These are phyloP conservation scores for Ommatoiulus sabulosus DNA, from an alignment of 2,888 invertebrate genomes.

Conservation along the genomic window DNA sequence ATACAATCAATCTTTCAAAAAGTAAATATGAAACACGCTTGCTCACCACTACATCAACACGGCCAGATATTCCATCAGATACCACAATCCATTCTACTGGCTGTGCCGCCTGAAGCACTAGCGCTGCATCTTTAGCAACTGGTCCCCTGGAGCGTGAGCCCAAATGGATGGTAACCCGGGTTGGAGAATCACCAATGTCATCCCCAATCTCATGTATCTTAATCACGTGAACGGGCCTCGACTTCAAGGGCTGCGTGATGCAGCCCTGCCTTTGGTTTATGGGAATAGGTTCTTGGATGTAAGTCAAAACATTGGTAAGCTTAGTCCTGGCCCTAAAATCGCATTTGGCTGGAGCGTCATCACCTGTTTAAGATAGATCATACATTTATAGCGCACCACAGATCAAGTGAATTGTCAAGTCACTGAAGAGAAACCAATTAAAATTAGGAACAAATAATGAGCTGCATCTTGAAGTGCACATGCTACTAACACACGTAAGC, in stretches of 20 bases:
- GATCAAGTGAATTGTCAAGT: too few species aligned
- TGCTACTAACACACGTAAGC: too few species aligned
- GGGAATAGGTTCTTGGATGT: slow-evolving; percentile 55
- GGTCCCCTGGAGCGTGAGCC: slow-evolving; percentile 61
- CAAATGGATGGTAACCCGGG: slow-evolving; percentile 59
- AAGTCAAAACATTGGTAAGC: slow-evolving; percentile 55
- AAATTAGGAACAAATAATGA: too few species aligned
- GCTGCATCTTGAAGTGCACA: too few species aligned
- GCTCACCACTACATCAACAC: slow-evolving; percentile 54
- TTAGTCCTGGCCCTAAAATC: slow-evolving; percentile 38
- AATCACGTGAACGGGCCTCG: slow-evolving; percentile 47
- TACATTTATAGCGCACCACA: not conserved
- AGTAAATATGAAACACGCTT: not conserved
- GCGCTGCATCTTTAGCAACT: slow-evolving; percentile 45
- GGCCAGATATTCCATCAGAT: slow-evolving; percentile 47
- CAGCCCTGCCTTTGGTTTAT: slow-evolving; percentile 57
- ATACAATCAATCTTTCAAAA: not conserved
- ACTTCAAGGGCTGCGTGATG: slow-evolving; percentile 37
- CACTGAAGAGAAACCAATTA: too few species aligned
- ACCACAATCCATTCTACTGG: slow-evolving; percentile 54
- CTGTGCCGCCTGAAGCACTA: slow-evolving; percentile 50
- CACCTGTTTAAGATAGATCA: slow-evolving; percentile 16
- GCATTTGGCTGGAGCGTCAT: slow-evolving; percentile 57
- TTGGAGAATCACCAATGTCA: not conserved
- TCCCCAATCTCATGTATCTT: slow-evolving; percentile 50